Evolutionary conservation across 1,140 invertebrate genomes (phyloP).

Genomic region (Luehdorfia chinensis): DNA sequence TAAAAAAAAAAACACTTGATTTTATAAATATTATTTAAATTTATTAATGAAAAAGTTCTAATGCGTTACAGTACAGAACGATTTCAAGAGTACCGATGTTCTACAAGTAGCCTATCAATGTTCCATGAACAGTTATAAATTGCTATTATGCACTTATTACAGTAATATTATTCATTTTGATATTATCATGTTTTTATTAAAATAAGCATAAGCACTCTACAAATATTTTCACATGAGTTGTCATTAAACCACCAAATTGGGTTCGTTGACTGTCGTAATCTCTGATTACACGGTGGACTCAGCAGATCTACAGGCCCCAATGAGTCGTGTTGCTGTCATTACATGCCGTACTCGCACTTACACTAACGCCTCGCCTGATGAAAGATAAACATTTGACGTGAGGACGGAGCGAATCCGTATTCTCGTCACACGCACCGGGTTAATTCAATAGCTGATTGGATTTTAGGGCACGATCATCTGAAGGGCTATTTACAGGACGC

Average conservation of each 20-base stretch:
- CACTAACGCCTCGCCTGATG: constrained; percentile 63
- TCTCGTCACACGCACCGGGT: constrained; percentile 68
- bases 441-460: constrained; percentile 76
- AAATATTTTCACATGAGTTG: no score
- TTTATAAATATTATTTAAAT: no score
- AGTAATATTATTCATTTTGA: no score
- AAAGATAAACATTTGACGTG: constrained; percentile 75
- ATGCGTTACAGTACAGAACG: no score
- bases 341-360: constrained; percentile 58
- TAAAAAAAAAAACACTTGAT: no score
- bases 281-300: constrained; percentile 38
- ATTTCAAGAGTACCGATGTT: no score
- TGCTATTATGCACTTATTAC: no score
- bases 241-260: constrained; percentile 6
- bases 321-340: constrained; percentile 35
- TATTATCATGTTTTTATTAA: no score
- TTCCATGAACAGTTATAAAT: no score
- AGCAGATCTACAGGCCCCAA: constrained; percentile 34
- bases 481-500: constrained; percentile 44
- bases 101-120: no score
- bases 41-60: no score
- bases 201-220: no score
- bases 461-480: constrained; percentile 66
- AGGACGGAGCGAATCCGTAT: constrained; percentile 70
- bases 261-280: constrained; percentile 31